Evolutionary conservation across 2,113 vertebrate genomes (phyloP), one percentile per base, ranked within the genome.

Genomic region (Nanorana parkeri): DNA sequence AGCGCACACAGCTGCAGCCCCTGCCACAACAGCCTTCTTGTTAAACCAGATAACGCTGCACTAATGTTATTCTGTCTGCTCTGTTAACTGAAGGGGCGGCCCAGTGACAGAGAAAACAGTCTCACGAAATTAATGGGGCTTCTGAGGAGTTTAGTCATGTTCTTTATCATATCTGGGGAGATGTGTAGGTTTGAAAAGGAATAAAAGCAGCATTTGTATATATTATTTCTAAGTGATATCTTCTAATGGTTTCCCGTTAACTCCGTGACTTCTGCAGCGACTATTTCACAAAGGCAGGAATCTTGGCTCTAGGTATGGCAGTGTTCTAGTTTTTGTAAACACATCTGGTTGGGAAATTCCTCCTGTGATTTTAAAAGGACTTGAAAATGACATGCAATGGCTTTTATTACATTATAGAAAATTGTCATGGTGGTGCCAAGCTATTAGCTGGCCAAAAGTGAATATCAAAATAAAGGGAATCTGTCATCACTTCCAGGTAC

Each of bases 41-140:
- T 75, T 83, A 68, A 64, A 47, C 69, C 3, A 83, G 80, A 83
- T 75, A 83, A 83, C 69, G 52, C 52, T 58, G 29, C 51, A n/a
- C 54, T 76, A 67, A 83, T 76, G 80, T 76, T 76, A 76, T 83
- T 83, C 72, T 58, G 55, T 17, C 52, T 28, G 17, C 51, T 17
- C 61, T 13, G 26, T 20, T 56, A 24, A 47, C 20, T 74, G 69
- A n/a, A 64, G 52, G 52, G 41, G 69, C 68, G 17, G 24, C 56
- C 55, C 56, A 36, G 24, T 65, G 47, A 32, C 51, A 17, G 77
- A 78, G 61, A 64, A 52, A 77, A 65, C 76, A 55, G 64, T 21
- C 29, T n/a, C 13, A 23, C 28, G 41, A 19, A 32, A 61, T 41
- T 60, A 61, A 75, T 76, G 73, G 55, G 73, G 29, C 56, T 63